Evolutionary conservation across 2,797 vertebrate genomes (phyloP).

Genomic region (Denticeps clupeoides): DNA sequence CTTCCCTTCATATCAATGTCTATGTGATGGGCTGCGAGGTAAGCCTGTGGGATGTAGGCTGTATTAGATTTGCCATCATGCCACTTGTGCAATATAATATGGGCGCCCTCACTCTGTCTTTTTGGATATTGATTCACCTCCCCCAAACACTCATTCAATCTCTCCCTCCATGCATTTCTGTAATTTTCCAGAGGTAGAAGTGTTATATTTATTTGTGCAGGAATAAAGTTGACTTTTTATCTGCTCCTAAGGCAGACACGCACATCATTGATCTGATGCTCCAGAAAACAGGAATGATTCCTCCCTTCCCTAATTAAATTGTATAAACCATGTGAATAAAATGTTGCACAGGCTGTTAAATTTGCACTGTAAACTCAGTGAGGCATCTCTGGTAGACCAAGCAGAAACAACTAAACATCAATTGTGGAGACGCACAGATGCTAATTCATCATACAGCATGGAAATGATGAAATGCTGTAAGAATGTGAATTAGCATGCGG

Average conservation of each 20-base stretch:
- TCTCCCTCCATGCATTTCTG: not conserved
- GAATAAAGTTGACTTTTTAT: no score
- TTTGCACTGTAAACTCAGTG: not conserved
- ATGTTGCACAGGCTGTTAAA: no score
- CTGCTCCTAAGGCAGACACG: constrained; percentile 4
- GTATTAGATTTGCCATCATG: constrained; percentile 13
- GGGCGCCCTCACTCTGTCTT: constrained; percentile 17
- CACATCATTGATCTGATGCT: no score
- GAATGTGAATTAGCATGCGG: constrained; percentile 26
- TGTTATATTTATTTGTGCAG: no score
- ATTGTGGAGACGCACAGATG: constrained; percentile 2
- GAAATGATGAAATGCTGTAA: constrained; percentile 14
- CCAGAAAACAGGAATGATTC: not conserved
- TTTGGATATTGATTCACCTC: constrained; percentile 17
- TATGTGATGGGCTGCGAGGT: not conserved
- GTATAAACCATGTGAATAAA: not conserved
- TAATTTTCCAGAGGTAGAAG: no score
- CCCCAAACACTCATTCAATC: constrained; percentile 1
- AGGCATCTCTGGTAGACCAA: not conserved
- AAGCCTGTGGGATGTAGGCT: not conserved
- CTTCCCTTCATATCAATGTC: not conserved
- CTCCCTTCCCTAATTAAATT: not conserved
- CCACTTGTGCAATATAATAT: constrained; percentile 18
- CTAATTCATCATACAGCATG: constrained; percentile 18
- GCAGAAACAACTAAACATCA: constrained; percentile 8